Base-by-base conservation (phyloP, 1,140 invertebrate species). In the Aphelenchoides fujianensis region DNA sequence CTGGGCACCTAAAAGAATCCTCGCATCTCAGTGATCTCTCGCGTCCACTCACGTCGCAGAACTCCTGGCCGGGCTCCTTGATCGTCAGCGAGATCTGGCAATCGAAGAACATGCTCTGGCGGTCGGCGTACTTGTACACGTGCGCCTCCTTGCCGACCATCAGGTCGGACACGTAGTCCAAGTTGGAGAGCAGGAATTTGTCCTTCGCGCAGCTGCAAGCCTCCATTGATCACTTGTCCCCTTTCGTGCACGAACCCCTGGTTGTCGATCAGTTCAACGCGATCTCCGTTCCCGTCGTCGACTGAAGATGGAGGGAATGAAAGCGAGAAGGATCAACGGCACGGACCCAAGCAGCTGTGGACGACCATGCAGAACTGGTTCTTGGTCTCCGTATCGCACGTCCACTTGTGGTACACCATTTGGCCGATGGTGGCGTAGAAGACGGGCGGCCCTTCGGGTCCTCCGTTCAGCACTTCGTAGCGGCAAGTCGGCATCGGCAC, bases 121-220 rank as follows among this genome's bases (percentile, higher is more conserved):
- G 55, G 37, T 83, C 81, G 30, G 81, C 81, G 55, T 84, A 83
- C 66, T 83, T 83, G 74, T 84, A 83, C 7, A 83, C 81, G 69
- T 83, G 81, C 35, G 82, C 78, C 62, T 83, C 81, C 59, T 82
- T 82, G 52, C 81, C 81, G 19, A 81, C 81, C 82, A 82, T 80
- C 64, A 83, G 63, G 70, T 83, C 81, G 2, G 75, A 69, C 9
- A 80, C 74, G 67, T 83, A 83, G 37, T 83, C 81, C 31, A 83
- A 71, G 70, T 83, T 83, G 53, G 74, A 71, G 34, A 83, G 63
- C 16, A 83, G 63, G 55, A 78, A 84, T 59, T 82, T 82, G 71
- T 83, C 81, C 32, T 78, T 74, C 5, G 81, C 81, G 67, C 81
- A 83, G 9, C 80, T 82, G 55, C 66, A 79, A 66, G 16, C 1